Conservation (phyloP, 2,888 invertebrate species). For the Therioaphis trifolii region DNA sequence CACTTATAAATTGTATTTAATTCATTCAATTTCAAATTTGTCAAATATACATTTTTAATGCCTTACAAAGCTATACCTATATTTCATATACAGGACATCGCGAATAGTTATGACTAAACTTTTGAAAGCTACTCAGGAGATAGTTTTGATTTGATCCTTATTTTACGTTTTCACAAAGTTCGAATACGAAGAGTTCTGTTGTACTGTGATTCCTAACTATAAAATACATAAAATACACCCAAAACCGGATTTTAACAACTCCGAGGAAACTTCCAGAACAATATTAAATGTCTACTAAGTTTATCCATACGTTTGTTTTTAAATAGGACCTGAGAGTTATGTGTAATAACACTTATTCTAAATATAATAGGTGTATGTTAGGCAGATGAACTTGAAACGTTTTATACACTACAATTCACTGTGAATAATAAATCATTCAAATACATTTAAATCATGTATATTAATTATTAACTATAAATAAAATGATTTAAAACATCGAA, state of each 20-base stretch:
- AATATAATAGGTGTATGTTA: too few relatives aligned
- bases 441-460: too few relatives aligned
- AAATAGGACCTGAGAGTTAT: too few relatives aligned
- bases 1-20: background rate
- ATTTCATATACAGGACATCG: background rate
- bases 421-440: too few relatives aligned
- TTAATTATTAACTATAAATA: too few relatives aligned
- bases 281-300: background rate
- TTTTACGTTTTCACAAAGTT: conserved; percentile 38
- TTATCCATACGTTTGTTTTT: too few relatives aligned
- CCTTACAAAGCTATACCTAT: background rate
- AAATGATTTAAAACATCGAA: too few relatives aligned
- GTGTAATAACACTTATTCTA: too few relatives aligned
- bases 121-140: conserved; percentile 6
- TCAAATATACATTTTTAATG: background rate
- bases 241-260: conserved; percentile 27
- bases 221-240: conserved; percentile 16
- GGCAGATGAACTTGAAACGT: too few relatives aligned
- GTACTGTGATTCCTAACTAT: background rate
- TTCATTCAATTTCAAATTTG: background rate
- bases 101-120: conserved; percentile 35
- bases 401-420: too few relatives aligned
- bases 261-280: background rate
- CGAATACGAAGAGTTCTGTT: conserved; percentile 17
- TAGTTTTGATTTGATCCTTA: conserved; percentile 45